Conservation (phyloP, 2,888 invertebrate species). For the Boloria selene region DNA sequence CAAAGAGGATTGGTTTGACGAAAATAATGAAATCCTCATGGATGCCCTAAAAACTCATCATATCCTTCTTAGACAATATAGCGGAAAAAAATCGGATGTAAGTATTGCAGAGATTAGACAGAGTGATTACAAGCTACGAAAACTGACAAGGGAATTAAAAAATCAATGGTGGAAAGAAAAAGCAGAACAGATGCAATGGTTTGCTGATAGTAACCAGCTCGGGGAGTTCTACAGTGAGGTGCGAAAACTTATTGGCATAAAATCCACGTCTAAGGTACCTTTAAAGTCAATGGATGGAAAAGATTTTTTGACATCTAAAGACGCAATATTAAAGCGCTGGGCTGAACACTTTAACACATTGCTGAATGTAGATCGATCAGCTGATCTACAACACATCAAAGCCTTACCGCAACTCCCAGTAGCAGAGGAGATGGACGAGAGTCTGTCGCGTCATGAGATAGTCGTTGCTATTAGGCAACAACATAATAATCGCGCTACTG, state of each 20-base stretch:
- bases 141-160: slow-evolving; percentile 21
- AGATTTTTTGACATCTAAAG: slow-evolving; percentile 16
- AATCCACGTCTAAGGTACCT: not conserved
- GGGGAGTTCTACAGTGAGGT: slow-evolving; percentile 31
- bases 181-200: slow-evolving; percentile 27
- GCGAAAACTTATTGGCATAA: slow-evolving; percentile 19
- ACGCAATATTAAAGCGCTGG: slow-evolving; percentile 32
- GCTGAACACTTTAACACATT: slow-evolving; percentile 34
- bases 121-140: slow-evolving; percentile 11
- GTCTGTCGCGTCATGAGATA: slow-evolving; percentile 25
- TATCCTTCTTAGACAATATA: not conserved
- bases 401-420: slow-evolving; percentile 15
- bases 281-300: slow-evolving; percentile 16
- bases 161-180: slow-evolving; percentile 37
- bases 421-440: slow-evolving; percentile 18
- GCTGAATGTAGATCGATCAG: slow-evolving; percentile 20
- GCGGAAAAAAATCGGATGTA: not conserved
- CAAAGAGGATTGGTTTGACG: slow-evolving; percentile 34
- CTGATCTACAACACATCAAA: slow-evolving; percentile 22
- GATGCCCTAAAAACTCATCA: slow-evolving; percentile 21
- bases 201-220: slow-evolving; percentile 33
- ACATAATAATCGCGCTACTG: slow-evolving; percentile 32
- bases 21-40: slow-evolving; percentile 22
- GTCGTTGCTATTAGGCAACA: slow-evolving; percentile 30
- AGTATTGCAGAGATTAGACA: slow-evolving; percentile 5